Evolutionary conservation across 2,888 invertebrate species (phyloP).

Genomic region (Cosmopolites sordidus): DNA sequence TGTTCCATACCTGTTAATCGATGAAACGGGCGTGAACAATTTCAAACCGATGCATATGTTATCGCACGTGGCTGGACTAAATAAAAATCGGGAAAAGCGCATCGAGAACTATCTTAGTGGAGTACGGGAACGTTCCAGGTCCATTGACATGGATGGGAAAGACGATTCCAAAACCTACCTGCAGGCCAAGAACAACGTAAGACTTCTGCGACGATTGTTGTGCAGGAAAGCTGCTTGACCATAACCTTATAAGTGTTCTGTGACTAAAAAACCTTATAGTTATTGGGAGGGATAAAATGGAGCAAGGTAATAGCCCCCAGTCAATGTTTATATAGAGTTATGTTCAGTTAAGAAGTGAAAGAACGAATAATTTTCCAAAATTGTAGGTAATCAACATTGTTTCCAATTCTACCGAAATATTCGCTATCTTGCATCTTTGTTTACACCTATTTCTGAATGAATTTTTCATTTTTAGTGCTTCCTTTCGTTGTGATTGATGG

Average conservation of each 20-base stretch:
- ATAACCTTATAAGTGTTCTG: slow-evolving; percentile 7
- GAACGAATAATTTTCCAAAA: too few relatives aligned
- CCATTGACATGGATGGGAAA: slow-evolving; percentile 21
- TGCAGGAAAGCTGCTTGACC: slow-evolving; percentile 36
- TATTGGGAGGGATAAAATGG: too few relatives aligned
- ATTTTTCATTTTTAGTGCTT: too few relatives aligned
- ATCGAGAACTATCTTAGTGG: slow-evolving; percentile 40
- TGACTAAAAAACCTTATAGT: slow-evolving; percentile 9
- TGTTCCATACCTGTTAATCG: slow-evolving; percentile 70
- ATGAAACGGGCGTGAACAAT: slow-evolving; percentile 70
- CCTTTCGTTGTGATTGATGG: too few relatives aligned
- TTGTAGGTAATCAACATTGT: too few relatives aligned
- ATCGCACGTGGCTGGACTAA: slow-evolving; percentile 53
- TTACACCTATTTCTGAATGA: too few relatives aligned
- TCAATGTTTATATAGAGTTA: too few relatives aligned
- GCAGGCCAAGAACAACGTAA: slow-evolving; percentile 39
- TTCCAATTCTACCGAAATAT: too few relatives aligned
- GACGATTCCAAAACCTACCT: slow-evolving; percentile 33
- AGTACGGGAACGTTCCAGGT: slow-evolving; percentile 32
- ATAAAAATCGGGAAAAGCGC: slow-evolving; percentile 39
- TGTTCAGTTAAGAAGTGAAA: too few relatives aligned
- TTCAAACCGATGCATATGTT: slow-evolving; percentile 74
- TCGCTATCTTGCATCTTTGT: too few relatives aligned
- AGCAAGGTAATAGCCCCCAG: too few relatives aligned
- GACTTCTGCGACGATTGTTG: slow-evolving; percentile 38